Base-by-base conservation (phyloP, 2,888 invertebrate genomes). In the Dyspetes luteomarginatus region DNA sequence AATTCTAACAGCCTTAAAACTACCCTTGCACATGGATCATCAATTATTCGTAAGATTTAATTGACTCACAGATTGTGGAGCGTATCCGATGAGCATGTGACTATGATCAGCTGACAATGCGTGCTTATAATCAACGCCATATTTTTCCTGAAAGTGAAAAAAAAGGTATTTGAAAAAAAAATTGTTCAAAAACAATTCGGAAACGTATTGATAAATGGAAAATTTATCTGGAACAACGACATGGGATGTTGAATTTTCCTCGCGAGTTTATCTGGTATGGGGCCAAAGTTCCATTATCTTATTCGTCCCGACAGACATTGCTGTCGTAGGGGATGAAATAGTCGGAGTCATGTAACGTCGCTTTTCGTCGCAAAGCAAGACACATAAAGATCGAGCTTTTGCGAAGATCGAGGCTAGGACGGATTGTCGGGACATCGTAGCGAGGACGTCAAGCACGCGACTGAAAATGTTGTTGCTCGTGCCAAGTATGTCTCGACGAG, bases 31-130 rank as follows among this genome's bases (percentile, higher is more conserved):
- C n/a, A n/a, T n/a, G n/a, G n/a, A n/a, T n/a, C n/a, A n/a, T n/a
- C n/a, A n/a, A n/a, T n/a, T n/a, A n/a, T n/a, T n/a, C n/a, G n/a
- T n/a, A n/a, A n/a, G n/a, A n/a, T n/a, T n/a, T n/a, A n/a, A n/a
- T n/a, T n/a, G 50, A 84, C 86, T 85, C 81, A 92, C 91, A 76
- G 86, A 84, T 52, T 87, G 85, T 17, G 86, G 74, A 52, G 87
- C 88, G 71, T 89, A 86, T 30, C 89, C 87, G 56, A 92, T 85
- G 45, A 92, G 87, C 24, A 92, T 77, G 76, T 87, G 88, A 60
- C 86, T 86, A 58, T 86, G 83, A 79, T 92, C 92, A 0, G 90
- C 81, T 4, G 92, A 92, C 41, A 92, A 73, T 7, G 75, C 71
- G 75, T 84, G 86, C 15, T 83, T 68, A 45, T 24, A 79, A 7